Conservation (phyloP, 2,888 invertebrate genomes). For the Timandra comae region DNA sequence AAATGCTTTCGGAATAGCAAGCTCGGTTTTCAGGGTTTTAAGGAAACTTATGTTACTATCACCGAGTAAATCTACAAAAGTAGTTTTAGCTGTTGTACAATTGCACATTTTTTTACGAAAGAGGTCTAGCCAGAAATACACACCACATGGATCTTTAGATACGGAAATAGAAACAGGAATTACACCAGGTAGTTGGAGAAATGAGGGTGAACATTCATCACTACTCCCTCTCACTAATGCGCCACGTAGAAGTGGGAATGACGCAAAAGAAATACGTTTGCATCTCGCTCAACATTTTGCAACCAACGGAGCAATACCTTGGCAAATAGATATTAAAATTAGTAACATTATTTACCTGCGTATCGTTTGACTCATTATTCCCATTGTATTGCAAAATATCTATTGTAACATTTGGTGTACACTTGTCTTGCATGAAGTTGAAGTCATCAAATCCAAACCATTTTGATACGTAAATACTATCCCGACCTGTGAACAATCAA, state of each 20-base stretch:
- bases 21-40: no score
- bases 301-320: conserved; percentile 14
- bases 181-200: conserved; percentile 16
- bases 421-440: conserved; percentile 12
- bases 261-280: conserved; percentile 8
- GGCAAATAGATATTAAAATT: conserved; percentile 17
- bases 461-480: conserved; percentile 14
- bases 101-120: conserved; percentile 15
- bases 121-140: conserved; percentile 8
- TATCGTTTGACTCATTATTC: background rate
- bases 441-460: conserved; percentile 16
- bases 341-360: conserved; percentile 9
- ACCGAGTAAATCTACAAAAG: conserved; percentile 12
- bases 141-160: conserved; percentile 13
- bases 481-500: conserved; percentile 14
- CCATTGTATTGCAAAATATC: conserved; percentile 2
- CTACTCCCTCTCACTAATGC: conserved; percentile 7
- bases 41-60: conserved; percentile 1
- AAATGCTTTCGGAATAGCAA: conserved; percentile 7
- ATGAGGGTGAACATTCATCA: conserved; percentile 11
- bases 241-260: conserved; percentile 12
- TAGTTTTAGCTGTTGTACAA: conserved; percentile 9
- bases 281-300: conserved; percentile 12
- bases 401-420: conserved; percentile 4
- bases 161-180: conserved; percentile 5